These are phyloP conservation scores for Rhynchotus rufescens DNA, from an alignment of 2,797 vertebrate species.

Conservation along the genomic window DNA sequence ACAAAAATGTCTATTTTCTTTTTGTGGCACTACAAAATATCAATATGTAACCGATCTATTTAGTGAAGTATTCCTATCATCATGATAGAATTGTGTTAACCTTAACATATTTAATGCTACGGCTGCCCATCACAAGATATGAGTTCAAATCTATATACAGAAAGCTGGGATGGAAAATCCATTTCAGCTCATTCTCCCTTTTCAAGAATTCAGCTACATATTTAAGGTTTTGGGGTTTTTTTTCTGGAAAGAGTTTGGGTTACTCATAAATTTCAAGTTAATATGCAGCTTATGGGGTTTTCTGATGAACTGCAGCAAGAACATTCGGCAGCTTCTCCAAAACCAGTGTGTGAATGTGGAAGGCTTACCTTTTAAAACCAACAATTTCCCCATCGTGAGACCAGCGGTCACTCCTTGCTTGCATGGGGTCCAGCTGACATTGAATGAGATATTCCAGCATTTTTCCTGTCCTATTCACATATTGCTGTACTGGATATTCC, in stretches of 20 bases:
- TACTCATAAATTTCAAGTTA: neutral
- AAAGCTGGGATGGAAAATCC: neutral
- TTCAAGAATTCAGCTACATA: neutral
- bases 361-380: neutral
- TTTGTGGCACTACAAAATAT: neutral
- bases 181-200: accelerated
- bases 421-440: neutral
- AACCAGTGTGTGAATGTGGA: neutral
- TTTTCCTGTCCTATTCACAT: neutral
- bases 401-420: neutral
- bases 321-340: neutral
- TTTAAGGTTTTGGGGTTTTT: neutral
- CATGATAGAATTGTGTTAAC: neutral
- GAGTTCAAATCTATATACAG: neutral
- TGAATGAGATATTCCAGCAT: neutral
- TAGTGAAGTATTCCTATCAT: neutral
- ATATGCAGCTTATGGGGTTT: neutral
- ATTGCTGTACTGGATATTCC: neutral
- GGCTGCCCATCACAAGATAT: neutral
- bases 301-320: neutral
- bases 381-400: neutral
- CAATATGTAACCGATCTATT: accelerated
- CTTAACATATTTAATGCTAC: neutral
- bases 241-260: neutral
- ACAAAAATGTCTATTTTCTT: neutral